Evolutionary conservation across 2,113 vertebrate species (phyloP).

Genomic region (Turnix velox): DNA sequence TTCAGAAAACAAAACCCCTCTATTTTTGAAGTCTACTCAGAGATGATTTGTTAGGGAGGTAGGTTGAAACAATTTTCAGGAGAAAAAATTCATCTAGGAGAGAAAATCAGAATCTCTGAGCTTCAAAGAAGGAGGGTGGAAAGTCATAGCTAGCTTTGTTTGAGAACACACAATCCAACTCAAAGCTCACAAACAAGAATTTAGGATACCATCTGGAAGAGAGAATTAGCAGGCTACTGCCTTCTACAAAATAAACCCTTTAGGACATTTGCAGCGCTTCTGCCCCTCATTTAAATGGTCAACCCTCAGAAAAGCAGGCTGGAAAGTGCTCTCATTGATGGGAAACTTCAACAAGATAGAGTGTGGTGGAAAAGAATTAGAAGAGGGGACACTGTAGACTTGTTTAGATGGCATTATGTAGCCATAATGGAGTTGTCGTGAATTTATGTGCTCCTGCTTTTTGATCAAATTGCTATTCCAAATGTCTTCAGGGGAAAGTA

Average conservation of each 20-base stretch:
- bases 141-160: neutral
- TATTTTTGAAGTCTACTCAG: neutral
- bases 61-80: neutral
- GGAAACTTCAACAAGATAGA: neutral
- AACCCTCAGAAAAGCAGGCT: neutral
- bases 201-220: neutral
- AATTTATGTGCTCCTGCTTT: neutral
- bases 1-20: neutral
- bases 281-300: neutral
- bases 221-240: neutral
- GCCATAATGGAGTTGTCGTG: neutral
- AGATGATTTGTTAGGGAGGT: neutral
- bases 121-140: rapidly evolving
- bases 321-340: neutral
- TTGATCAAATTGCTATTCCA: neutral
- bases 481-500: neutral
- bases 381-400: neutral
- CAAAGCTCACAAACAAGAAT: neutral
- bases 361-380: neutral
- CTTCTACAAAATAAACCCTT: neutral
- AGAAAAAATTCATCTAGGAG: neutral
- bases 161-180: neutral
- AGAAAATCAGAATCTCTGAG: neutral
- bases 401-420: neutral
- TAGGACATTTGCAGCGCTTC: neutral